Conservation (phyloP, 2,888 invertebrate species). For the Nymphalis polychloros region DNA sequence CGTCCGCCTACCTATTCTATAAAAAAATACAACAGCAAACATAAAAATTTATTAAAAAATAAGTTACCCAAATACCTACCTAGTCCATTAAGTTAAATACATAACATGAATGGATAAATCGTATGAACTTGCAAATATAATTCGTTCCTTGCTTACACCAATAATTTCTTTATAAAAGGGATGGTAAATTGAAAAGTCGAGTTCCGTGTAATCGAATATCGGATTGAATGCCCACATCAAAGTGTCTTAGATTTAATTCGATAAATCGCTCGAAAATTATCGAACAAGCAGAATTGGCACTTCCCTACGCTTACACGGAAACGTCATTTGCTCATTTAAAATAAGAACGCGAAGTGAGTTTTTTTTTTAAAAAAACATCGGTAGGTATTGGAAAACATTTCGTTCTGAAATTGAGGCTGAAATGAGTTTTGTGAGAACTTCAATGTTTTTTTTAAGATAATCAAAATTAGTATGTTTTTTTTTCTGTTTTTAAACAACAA, state of each 20-base stretch:
- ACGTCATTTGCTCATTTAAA: slow-evolving; percentile 62
- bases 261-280: slow-evolving; percentile 70
- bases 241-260: slow-evolving; percentile 69
- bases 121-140: slow-evolving; percentile 36
- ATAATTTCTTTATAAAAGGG: slow-evolving; percentile 62
- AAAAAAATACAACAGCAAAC: too few species aligned
- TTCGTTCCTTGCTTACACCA: slow-evolving; percentile 56
- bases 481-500: too few species aligned
- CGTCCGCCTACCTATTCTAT: too few species aligned
- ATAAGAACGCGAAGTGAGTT: slow-evolving; percentile 3
- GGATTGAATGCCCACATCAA: slow-evolving; percentile 68
- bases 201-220: slow-evolving; percentile 71
- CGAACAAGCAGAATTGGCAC: slow-evolving; percentile 66
- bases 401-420: slow-evolving; percentile 13
- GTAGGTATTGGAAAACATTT: slow-evolving; percentile 9
- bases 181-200: slow-evolving; percentile 74
- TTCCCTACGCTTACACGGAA: slow-evolving; percentile 57
- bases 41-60: too few species aligned
- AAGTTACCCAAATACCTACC: slow-evolving; percentile 4
- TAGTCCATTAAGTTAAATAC: slow-evolving; percentile 13
- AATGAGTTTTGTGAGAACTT: slow-evolving; percentile 4
- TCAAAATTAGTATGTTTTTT: neutral
- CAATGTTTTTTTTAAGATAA: neutral
- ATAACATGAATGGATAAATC: slow-evolving; percentile 16
- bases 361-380: slow-evolving; percentile 8